Evolutionary conservation across 2,888 invertebrate species (phyloP).

Genomic region (Leptopilina myrica): DNA sequence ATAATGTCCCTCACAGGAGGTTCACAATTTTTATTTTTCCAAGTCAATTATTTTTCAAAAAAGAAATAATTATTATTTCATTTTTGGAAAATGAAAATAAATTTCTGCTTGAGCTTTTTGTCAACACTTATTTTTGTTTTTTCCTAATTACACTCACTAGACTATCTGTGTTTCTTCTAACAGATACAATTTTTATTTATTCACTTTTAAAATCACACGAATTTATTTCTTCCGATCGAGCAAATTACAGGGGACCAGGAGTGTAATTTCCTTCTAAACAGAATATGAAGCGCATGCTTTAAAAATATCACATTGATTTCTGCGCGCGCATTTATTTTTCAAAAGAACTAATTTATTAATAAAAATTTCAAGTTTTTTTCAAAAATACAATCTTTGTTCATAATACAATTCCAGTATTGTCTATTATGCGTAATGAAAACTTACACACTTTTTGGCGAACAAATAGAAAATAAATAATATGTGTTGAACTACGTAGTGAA

Average conservation of each 20-base stretch:
- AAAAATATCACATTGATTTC: constrained; percentile 75
- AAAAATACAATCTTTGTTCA: neutral
- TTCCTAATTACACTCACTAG: constrained; percentile 4
- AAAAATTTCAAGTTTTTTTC: neutral
- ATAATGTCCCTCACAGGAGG: constrained; percentile 3
- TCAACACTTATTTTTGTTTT: neutral
- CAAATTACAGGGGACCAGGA: constrained; percentile 46
- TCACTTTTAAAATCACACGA: neutral
- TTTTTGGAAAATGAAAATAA: neutral
- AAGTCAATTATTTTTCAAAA: constrained; percentile 7
- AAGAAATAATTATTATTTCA: constrained; percentile 22
- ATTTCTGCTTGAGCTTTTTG: neutral
- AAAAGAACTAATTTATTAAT: neutral
- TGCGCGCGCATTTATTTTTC: constrained; percentile 69
- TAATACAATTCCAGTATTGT: too few species aligned
- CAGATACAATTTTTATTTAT: constrained; percentile 13
- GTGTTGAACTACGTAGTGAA: neutral
- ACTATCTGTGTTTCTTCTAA: neutral
- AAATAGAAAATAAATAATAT: neutral
- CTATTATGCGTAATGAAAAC: neutral
- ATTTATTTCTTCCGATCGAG: constrained; percentile 15
- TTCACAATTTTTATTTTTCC: constrained; percentile 39
- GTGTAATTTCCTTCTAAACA: constrained; percentile 43
- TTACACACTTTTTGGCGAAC: neutral
- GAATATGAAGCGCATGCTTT: constrained; percentile 71